A percentile compares a stretch with the other conserved stretches of the same genome.
These are phyloP conservation scores for Plotosus lineatus DNA, from an alignment of 2,113 vertebrate species.

Conservation along the genomic window DNA sequence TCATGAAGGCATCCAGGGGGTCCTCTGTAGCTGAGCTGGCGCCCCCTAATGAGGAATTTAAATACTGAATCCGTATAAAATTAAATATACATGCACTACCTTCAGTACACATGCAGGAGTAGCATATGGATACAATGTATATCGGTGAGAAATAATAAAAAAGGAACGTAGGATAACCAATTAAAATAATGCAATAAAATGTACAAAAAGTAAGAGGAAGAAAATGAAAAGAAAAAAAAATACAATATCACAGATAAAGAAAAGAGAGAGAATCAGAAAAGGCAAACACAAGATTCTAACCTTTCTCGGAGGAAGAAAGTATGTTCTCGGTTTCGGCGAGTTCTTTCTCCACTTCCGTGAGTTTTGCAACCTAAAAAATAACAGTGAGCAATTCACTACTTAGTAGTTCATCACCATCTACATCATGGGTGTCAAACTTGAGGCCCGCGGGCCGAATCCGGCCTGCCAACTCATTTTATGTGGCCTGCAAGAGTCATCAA, in stretches of 20 bases:
- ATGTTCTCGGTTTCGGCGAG: constrained; percentile 83
- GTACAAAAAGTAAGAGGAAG: background rate
- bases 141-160: background rate
- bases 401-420: no score
- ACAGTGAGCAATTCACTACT: background rate
- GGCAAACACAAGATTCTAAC: constrained; percentile 70
- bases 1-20: constrained; percentile 95
- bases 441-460: no score
- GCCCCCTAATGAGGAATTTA: constrained; percentile 63
- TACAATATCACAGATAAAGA: background rate
- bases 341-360: constrained; percentile 85
- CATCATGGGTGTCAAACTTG: no score
- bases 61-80: background rate
- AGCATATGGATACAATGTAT: background rate
- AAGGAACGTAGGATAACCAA: background rate
- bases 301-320: constrained; percentile 77
- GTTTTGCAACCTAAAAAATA: constrained; percentile 78
- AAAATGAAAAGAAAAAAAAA: no score
- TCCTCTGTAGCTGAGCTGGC: constrained; percentile 80
- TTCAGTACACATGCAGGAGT: background rate
- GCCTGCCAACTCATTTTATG: no score
- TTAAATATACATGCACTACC: background rate
- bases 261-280: background rate
- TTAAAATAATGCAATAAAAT: background rate
- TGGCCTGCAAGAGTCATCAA: no score